phyloP scores from a whole-genome alignment of 2,888 invertebrate genomes.

The Andrena flavipes region DNA sequence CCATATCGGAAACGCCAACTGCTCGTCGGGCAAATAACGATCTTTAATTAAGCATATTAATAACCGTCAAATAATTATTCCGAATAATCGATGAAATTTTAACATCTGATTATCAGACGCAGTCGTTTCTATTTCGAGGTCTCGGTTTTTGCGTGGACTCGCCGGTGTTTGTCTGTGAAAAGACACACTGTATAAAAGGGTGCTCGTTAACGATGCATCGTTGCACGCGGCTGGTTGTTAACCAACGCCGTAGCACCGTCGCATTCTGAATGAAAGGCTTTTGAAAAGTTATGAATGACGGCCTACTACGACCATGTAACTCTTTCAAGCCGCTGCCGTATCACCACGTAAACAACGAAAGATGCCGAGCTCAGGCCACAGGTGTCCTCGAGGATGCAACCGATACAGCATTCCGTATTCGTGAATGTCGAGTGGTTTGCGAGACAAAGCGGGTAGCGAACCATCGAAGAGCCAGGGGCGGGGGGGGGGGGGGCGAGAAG shows the following conservation, averaged over 20 bases:
- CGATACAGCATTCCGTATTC: slow-evolving; percentile 42
- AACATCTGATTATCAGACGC: slow-evolving; percentile 27
- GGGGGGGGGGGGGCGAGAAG: not conserved
- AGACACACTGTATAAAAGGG: not conserved
- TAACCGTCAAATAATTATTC: slow-evolving; percentile 40
- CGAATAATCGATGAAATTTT: slow-evolving; percentile 37
- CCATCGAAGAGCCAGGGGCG: slow-evolving; percentile 17
- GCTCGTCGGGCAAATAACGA: slow-evolving; percentile 22
- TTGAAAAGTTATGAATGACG: slow-evolving; percentile 31
- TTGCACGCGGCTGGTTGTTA: not conserved
- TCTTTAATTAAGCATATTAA: slow-evolving; percentile 48
- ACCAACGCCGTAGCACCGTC: not conserved
- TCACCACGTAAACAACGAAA: slow-evolving; percentile 45
- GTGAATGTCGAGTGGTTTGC: slow-evolving; percentile 46
- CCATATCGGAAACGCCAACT: slow-evolving; percentile 38
- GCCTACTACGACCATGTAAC: not conserved
- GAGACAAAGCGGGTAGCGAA: slow-evolving; percentile 35
- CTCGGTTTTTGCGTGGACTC: slow-evolving; percentile 13
- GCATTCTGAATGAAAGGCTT: slow-evolving; percentile 12
- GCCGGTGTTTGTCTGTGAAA: not conserved
- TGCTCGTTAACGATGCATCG: not conserved
- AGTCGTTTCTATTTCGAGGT: slow-evolving; percentile 35
- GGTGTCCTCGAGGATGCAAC: slow-evolving; percentile 57
- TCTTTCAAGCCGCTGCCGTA: slow-evolving; percentile 15
- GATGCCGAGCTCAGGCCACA: slow-evolving; percentile 40